Percentiles rank a stretch among this genome's conserved stretches.
Evolutionary conservation across 1,140 invertebrate genomes (phyloP).

Genomic region (Calephelis virginiensis): DNA sequence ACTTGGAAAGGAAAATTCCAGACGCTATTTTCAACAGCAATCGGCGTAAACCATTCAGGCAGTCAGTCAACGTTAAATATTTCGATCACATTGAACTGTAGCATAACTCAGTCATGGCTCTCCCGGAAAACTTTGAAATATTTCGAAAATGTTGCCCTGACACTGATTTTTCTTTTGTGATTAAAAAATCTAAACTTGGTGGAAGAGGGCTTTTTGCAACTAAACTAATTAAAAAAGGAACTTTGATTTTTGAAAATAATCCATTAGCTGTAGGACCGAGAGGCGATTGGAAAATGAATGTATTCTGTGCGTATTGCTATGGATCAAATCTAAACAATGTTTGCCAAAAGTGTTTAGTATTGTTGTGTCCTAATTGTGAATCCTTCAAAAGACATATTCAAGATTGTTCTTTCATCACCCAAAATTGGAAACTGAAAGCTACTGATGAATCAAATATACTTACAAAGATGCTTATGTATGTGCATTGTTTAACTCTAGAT

Average conservation of each 20-base stretch:
- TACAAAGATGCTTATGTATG: constrained; percentile 73
- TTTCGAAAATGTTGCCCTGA: not conserved
- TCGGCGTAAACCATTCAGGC: constrained; percentile 41
- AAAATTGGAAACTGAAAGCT: constrained; percentile 66
- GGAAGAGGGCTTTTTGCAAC: constrained; percentile 84
- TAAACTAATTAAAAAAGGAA: constrained; percentile 79
- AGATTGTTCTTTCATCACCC: constrained; percentile 79
- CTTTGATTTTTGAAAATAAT: constrained; percentile 83
- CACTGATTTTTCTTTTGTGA: constrained; percentile 12
- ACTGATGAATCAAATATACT: constrained; percentile 51
- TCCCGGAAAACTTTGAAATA: not conserved
- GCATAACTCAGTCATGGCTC: constrained; percentile 6
- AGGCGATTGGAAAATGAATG: constrained; percentile 53
- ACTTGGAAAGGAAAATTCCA: constrained; percentile 40
- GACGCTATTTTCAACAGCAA: constrained; percentile 65
- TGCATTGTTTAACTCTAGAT: constrained; percentile 78
- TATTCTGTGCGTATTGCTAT: constrained; percentile 79
- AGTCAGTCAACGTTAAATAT: constrained; percentile 54
- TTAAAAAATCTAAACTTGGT: constrained; percentile 78
- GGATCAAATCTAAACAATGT: constrained; percentile 64
- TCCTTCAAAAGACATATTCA: constrained; percentile 67
- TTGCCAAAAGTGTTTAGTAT: constrained; percentile 78
- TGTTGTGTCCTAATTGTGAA: constrained; percentile 80
- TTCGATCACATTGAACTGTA: constrained; percentile 26
- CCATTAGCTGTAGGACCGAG: constrained; percentile 82